Evolutionary conservation across 2,113 vertebrate genomes (phyloP).

Genomic region (Cyprinodon variegatus): DNA sequence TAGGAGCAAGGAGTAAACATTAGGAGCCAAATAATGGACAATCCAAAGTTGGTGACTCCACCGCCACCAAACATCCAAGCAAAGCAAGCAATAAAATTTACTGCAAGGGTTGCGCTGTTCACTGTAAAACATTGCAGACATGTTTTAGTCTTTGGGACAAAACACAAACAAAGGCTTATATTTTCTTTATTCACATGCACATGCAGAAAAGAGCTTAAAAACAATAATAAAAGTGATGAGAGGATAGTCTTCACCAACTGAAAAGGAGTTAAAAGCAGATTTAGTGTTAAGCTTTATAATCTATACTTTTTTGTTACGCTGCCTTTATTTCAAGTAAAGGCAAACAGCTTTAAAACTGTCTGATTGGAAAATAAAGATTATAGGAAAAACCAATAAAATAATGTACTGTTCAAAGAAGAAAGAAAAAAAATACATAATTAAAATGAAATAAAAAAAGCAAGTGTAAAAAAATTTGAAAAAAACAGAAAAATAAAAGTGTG

Average conservation of each 20-base stretch:
- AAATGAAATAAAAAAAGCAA: background rate
- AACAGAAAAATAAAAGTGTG: background rate
- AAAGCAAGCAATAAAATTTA: slow-evolving; percentile 96
- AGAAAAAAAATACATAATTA: background rate
- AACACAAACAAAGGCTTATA: background rate
- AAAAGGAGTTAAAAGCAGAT: background rate
- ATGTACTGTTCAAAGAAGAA: background rate
- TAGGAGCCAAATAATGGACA: slow-evolving; percentile 97
- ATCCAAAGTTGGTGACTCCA: slow-evolving; percentile 95
- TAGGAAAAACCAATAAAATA: background rate
- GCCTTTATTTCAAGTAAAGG: background rate
- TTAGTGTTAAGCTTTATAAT: slow-evolving; percentile 18
- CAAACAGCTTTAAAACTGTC: background rate
- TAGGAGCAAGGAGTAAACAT: slow-evolving; percentile 99
- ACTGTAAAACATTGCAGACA: slow-evolving; percentile 83
- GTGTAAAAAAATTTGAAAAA: background rate
- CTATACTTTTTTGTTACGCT: slow-evolving; percentile 10
- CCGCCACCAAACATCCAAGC: slow-evolving; percentile 98
- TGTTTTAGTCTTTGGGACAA: slow-evolving; percentile 19
- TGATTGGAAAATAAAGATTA: background rate
- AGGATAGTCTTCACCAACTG: background rate
- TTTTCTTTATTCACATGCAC: background rate
- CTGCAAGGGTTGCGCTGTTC: slow-evolving; percentile 91
- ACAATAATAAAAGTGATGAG: slow-evolving; percentile 2
- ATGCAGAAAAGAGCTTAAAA: background rate